Evolutionary conservation across 2,113 vertebrate genomes (phyloP), one percentile per base, ranked within the genome.

Genomic region (Garra rufa): DNA sequence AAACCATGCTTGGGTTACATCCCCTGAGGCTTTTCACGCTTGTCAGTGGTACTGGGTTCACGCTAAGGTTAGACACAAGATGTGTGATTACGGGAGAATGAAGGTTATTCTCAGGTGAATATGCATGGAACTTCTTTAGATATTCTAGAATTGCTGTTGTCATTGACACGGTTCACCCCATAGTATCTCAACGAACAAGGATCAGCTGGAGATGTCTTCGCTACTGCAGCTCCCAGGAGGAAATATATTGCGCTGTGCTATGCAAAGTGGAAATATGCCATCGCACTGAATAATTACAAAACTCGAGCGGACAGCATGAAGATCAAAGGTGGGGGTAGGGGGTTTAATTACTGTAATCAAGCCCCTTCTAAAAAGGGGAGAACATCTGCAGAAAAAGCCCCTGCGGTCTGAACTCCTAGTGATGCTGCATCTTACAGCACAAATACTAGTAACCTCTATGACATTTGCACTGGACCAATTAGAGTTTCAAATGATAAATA

Each of bases 341-440:
- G 63, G 44, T 30, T 81, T 81, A 81, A 81, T 81, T 81, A 81
- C 78, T 70, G 46, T 82, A 82, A 82, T 82, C 28, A 82, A 15
- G 3, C 65, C 65, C 21, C 19, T 17, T 82, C 65, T 82, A 55
- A 70, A 70, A 82, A 50, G 21, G 44, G 65, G 21, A 82, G 46
- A 50, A 21, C 55, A 80, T 65, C 44, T 85, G 26, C 43, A 63
- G 61, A 19, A 43, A 78, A 78, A 78, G 5, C 4, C 41, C 38
- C 17, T 67, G 59, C 24, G 21, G 59, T 80, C 61, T 65, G 8
- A 65, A 59, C 61, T 38, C 19, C 26, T 17, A 14, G 21, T 80
- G 59, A 81, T 30, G 44, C 75, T 55, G 15, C 24, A 14, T 50
- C 15, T 30, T 50, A 81, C 44, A 70, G 61, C 59, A 63, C 38